phyloP scores from a whole-genome alignment of 2,888 invertebrate species.

The Tryphoninae sp. region DNA sequence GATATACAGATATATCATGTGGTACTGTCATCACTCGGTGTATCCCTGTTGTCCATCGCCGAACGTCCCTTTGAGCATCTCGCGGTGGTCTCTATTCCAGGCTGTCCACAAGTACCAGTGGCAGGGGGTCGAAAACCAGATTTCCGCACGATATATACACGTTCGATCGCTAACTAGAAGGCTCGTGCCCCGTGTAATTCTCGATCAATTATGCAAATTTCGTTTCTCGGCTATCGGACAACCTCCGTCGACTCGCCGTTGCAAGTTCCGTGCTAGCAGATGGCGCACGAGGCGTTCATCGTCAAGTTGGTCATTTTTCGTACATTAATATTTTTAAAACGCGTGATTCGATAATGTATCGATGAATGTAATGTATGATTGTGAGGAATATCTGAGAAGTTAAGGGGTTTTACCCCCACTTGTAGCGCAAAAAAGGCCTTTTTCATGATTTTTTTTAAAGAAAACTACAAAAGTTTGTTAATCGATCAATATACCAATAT shows the following conservation, averaged over 20 bases:
- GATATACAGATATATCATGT: background rate
- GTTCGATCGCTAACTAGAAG: slow-evolving; percentile 53
- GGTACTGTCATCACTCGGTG: background rate
- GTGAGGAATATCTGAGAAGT: no score
- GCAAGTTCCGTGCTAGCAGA: no score
- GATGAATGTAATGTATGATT: no score
- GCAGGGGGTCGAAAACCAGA: slow-evolving; percentile 21
- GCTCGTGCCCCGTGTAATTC: slow-evolving; percentile 51
- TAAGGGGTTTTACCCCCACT: no score
- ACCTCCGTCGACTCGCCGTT: background rate
- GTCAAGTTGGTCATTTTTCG: no score
- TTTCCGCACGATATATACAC: slow-evolving; percentile 41
- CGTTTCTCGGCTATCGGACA: slow-evolving; percentile 8
- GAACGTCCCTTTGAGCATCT: slow-evolving; percentile 53
- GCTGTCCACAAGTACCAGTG: background rate
- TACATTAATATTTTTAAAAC: no score
- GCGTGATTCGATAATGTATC: no score
- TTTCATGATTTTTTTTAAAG: no score
- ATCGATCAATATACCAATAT: no score
- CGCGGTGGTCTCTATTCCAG: background rate
- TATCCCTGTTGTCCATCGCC: background rate
- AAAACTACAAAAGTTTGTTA: no score
- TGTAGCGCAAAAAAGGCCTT: no score
- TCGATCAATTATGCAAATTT: slow-evolving; percentile 64
- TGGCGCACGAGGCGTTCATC: no score